Evolutionary conservation across 2,888 invertebrate species (phyloP).

Genomic region (Petrophora chlorosata): DNA sequence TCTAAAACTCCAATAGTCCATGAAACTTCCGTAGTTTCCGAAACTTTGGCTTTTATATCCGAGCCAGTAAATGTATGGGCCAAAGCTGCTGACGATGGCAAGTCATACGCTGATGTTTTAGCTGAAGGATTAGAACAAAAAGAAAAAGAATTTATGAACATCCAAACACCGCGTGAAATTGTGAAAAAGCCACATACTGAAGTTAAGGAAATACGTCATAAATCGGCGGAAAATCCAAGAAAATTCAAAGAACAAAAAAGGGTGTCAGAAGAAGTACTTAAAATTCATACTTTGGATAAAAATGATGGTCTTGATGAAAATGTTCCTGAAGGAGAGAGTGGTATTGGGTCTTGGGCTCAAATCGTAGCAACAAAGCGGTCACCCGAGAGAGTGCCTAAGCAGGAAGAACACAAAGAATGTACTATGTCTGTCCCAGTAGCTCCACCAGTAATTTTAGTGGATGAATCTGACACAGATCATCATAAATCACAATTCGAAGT

Average conservation of each 20-base stretch:
- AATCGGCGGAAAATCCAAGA: conserved; percentile 28
- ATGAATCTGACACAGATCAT: conserved; percentile 55
- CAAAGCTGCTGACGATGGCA: conserved; percentile 81
- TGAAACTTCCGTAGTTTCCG: conserved; percentile 11
- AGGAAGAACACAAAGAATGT: conserved; percentile 38
- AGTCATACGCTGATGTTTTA: conserved; percentile 88
- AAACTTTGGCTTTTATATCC: conserved; percentile 16
- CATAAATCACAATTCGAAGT: conserved; percentile 54
- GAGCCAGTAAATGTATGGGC: conserved; percentile 75
- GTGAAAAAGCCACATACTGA: conserved; percentile 19
- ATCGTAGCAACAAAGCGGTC: conserved; percentile 67
- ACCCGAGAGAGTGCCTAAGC: conserved; percentile 57
- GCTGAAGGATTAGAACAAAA: conserved; percentile 67
- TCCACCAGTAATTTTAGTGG: conserved; percentile 61
- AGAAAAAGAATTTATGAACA: conserved; percentile 23
- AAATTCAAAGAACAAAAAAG: conserved; percentile 28
- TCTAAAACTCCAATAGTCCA: no score
- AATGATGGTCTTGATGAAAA: conserved; percentile 29
- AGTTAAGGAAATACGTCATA: conserved; percentile 35
- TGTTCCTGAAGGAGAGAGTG: conserved; percentile 33
- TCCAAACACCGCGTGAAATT: conserved; percentile 9
- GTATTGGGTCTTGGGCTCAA: conserved; percentile 69
- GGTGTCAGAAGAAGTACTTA: conserved; percentile 1
- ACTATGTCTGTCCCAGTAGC: conserved; percentile 26
- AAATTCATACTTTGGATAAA: conserved; percentile 20